Evolutionary conservation across 2,888 invertebrate genomes (phyloP).

Genomic region (Mimachlamys varia): DNA sequence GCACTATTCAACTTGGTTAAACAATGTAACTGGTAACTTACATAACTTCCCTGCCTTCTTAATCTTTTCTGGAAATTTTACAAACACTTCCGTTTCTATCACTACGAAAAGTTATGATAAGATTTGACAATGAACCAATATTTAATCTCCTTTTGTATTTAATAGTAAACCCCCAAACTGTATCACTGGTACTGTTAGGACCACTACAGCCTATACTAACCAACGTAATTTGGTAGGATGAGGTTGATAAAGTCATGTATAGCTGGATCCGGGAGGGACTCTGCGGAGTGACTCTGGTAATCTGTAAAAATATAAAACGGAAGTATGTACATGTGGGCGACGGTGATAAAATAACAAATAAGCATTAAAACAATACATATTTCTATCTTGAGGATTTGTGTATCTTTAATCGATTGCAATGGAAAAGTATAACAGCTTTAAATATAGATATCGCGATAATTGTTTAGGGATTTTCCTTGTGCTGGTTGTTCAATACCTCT

Average conservation of each 20-base stretch:
- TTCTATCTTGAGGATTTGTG: neutral
- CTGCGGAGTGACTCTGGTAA: neutral
- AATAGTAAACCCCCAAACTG: neutral
- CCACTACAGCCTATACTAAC: neutral
- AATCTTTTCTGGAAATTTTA: too few species aligned
- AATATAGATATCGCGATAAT: too few species aligned
- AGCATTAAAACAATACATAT: too few species aligned
- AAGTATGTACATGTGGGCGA: neutral
- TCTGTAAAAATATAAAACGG: neutral
- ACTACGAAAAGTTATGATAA: neutral
- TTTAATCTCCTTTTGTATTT: neutral
- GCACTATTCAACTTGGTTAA: too few species aligned
- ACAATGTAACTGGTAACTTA: too few species aligned
- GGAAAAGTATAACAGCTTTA: too few species aligned
- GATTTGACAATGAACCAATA: neutral
- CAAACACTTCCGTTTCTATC: too few species aligned
- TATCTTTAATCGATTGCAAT: too few species aligned
- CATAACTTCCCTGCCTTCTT: too few species aligned
- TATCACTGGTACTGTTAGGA: neutral
- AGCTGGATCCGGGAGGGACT: neutral
- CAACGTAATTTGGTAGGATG: neutral
- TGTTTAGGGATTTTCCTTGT: too few species aligned
- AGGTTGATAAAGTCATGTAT: neutral
- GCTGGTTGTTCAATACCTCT: too few species aligned
- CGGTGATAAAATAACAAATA: neutral